Evolutionary conservation across 2,888 invertebrate genomes (phyloP).

Genomic region (Eilema caniola): DNA sequence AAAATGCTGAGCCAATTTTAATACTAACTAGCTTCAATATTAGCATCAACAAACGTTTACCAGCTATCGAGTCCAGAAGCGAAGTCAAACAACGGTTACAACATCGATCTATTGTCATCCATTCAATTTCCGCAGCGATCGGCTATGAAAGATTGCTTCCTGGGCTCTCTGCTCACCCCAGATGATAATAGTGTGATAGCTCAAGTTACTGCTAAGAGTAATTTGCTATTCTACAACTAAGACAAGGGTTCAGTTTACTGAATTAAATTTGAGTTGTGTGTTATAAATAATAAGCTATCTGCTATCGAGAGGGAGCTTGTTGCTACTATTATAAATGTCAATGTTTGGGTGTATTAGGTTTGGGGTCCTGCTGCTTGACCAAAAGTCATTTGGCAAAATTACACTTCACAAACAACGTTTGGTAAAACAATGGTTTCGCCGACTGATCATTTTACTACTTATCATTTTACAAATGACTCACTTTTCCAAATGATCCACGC

Average conservation of each 20-base stretch:
- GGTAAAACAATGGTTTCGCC: too few relatives aligned
- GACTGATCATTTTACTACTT: too few relatives aligned
- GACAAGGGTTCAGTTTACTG: conserved; percentile 5
- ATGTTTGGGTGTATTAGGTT: too few relatives aligned
- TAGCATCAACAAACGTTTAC: conserved; percentile 22
- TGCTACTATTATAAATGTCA: too few relatives aligned
- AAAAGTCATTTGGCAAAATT: too few relatives aligned
- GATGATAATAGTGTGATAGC: conserved; percentile 41
- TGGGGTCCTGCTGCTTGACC: too few relatives aligned
- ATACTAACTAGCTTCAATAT: too few relatives aligned
- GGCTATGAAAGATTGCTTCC: conserved; percentile 56
- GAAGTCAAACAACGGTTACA: conserved; percentile 34
- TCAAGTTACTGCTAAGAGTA: conserved; percentile 39
- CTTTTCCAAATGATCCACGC: too few relatives aligned
- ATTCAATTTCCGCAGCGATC: conserved; percentile 53
- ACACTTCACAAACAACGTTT: too few relatives aligned
- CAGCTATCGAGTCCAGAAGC: conserved; percentile 23
- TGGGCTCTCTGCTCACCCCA: conserved; percentile 39
- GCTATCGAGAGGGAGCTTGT: too few relatives aligned
- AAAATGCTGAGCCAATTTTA: too few relatives aligned
- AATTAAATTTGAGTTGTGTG: neutral
- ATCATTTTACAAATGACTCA: too few relatives aligned
- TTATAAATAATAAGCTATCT: neutral
- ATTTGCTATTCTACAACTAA: conserved; percentile 13
- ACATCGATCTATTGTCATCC: conserved; percentile 50